Conservation (phyloP, 2,113 vertebrate genomes). For the Corapipo altera region DNA sequence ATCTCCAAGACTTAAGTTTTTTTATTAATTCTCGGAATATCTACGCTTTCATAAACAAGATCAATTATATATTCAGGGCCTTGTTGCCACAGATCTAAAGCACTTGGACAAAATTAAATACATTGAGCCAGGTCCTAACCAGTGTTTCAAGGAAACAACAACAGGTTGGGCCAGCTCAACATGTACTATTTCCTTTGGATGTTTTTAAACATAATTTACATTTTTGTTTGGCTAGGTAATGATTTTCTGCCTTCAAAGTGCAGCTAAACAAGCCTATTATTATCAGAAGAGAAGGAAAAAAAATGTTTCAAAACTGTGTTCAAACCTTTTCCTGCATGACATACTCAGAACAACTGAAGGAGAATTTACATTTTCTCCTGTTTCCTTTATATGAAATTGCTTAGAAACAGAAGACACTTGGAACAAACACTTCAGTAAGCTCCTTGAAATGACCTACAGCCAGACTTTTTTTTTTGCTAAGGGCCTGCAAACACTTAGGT, state of each 20-base stretch:
- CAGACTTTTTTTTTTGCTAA: not conserved
- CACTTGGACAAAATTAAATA: not conserved
- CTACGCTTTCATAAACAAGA: not conserved
- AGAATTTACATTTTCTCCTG: not conserved
- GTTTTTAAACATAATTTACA: not conserved
- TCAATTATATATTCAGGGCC: not conserved
- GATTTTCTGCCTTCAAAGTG: not conserved
- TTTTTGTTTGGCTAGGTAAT: not conserved
- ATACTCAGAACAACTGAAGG: not conserved
- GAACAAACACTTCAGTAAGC: slow-evolving; percentile 44
- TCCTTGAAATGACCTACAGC: slow-evolving; percentile 35
- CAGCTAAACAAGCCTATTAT: not conserved
- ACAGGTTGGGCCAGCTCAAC: not conserved
- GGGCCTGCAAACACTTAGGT: slow-evolving; percentile 27
- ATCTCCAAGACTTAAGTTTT: not conserved
- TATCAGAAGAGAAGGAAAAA: not conserved
- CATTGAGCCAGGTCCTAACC: not conserved
- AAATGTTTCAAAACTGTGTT: not conserved
- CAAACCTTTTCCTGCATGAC: not conserved
- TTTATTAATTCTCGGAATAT: not conserved
- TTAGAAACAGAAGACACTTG: slow-evolving; percentile 5
- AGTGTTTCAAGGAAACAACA: not conserved
- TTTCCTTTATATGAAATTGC: slow-evolving; percentile 24
- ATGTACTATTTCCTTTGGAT: not conserved
- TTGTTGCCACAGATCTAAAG: not conserved